These are phyloP conservation scores for Trachelipus rathkii DNA, from an alignment of 1,140 invertebrate species.

Conservation along the genomic window DNA sequence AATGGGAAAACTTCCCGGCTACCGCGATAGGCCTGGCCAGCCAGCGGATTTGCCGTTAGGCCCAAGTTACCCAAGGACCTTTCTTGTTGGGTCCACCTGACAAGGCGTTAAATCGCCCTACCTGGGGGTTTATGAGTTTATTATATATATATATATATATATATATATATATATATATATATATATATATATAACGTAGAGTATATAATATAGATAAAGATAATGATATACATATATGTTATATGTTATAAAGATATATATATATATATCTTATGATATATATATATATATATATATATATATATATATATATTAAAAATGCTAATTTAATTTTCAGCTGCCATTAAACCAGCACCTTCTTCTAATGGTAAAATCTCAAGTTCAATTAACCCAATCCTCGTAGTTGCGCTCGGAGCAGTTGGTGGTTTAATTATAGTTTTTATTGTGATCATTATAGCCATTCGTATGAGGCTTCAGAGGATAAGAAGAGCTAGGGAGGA, in stretches of 20 bases:
- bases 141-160: too few relatives aligned
- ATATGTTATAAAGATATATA: background rate
- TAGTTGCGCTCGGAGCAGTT: background rate
- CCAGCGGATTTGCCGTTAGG: too few relatives aligned
- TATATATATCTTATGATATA: slow-evolving; percentile 7
- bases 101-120: too few relatives aligned
- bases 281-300: slow-evolving; percentile 15
- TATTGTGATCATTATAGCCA: background rate
- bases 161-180: too few relatives aligned
- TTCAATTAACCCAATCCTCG: background rate
- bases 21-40: too few relatives aligned
- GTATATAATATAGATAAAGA: too few relatives aligned
- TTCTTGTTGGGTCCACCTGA: too few relatives aligned
- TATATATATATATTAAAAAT: background rate
- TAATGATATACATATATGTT: too few relatives aligned
- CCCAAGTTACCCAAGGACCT: too few relatives aligned
- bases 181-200: too few relatives aligned
- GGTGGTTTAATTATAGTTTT: background rate
- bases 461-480: background rate
- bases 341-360: background rate
- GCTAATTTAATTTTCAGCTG: background rate
- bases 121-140: too few relatives aligned
- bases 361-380: background rate
- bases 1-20: too few relatives aligned
- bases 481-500: background rate